phyloP scores from a whole-genome alignment of 2,888 invertebrate species.

The Lampropteryx suffumata region DNA sequence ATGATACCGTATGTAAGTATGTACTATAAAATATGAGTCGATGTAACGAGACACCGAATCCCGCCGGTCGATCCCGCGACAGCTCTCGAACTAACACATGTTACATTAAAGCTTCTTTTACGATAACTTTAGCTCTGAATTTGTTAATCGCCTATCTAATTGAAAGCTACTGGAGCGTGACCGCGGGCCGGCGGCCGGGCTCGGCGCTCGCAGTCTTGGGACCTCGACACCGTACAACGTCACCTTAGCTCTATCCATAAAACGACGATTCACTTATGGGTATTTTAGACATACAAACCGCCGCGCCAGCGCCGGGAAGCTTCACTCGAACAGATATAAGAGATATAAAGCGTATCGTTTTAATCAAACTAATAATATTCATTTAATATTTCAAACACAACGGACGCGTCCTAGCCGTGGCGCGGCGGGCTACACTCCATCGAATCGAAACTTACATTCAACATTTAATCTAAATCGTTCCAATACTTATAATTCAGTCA shows the following conservation, averaged over 20 bases:
- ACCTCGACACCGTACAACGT: constrained; percentile 67
- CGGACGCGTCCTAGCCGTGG: constrained; percentile 47
- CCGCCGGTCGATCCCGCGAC: constrained; percentile 39
- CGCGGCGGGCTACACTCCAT: constrained; percentile 52
- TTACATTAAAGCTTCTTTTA: constrained; percentile 77
- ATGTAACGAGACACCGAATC: constrained; percentile 51
- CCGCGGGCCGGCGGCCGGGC: constrained; percentile 48
- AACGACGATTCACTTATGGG: constrained; percentile 59
- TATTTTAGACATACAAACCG: constrained; percentile 63
- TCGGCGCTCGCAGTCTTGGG: constrained; percentile 46
- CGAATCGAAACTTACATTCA: constrained; percentile 61
- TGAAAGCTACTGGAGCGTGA: constrained; percentile 68
- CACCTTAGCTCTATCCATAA: constrained; percentile 56
- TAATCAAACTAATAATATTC: constrained; percentile 63
- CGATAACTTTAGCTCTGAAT: constrained; percentile 68
- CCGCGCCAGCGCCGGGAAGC: constrained; percentile 53
- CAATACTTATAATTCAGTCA: constrained; percentile 71
- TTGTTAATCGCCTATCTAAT: constrained; percentile 81
- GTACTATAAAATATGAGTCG: constrained; percentile 38
- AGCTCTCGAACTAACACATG: constrained; percentile 58
- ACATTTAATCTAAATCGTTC: constrained; percentile 62
- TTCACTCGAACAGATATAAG: constrained; percentile 54
- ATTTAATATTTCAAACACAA: constrained; percentile 58
- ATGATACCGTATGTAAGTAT: constrained; percentile 7
- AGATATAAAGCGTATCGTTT: constrained; percentile 78